A percentile compares a stretch with the other conserved stretches of the same genome.
These are phyloP conservation scores for Cantharis flavilabris DNA, from an alignment of 2,888 invertebrate genomes.

Conservation along the genomic window DNA sequence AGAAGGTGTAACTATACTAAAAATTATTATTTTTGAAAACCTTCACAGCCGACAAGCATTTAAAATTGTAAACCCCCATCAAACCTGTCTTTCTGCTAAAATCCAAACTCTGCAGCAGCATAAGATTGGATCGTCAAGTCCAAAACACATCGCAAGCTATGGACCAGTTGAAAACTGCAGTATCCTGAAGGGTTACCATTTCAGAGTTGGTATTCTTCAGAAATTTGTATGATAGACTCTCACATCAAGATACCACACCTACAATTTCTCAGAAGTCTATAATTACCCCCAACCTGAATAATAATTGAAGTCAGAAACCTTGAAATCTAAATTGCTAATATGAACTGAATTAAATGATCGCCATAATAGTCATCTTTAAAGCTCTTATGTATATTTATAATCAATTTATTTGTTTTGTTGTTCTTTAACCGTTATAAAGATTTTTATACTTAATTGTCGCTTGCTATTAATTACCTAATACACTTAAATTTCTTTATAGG, in stretches of 20 bases:
- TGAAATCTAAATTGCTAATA: conserved; percentile 29
- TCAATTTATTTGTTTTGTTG: not conserved
- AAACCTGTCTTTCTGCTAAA: not conserved
- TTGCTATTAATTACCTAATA: not conserved
- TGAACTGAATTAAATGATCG: not conserved
- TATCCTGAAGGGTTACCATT: not conserved
- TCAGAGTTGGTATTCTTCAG: conserved; percentile 3
- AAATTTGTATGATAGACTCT: conserved; percentile 9
- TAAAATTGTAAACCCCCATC: no score
- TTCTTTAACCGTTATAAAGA: not conserved
- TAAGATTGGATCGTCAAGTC: not conserved
- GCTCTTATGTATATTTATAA: not conserved
- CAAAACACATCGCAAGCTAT: not conserved
- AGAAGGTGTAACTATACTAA: no score
- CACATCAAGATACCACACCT: conserved; percentile 20
- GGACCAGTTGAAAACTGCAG: not conserved
- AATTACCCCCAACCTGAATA: conserved; percentile 25
- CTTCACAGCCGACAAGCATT: no score
- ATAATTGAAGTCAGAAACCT: conserved; percentile 22
- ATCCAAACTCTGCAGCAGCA: not conserved
- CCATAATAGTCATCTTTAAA: not conserved
- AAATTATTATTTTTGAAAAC: no score
- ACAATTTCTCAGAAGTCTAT: conserved; percentile 24
- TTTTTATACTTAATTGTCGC: not conserved
- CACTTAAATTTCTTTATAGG: not conserved